phyloP scores from a whole-genome alignment of 2,888 invertebrate genomes.

The Orgyia antiqua region DNA sequence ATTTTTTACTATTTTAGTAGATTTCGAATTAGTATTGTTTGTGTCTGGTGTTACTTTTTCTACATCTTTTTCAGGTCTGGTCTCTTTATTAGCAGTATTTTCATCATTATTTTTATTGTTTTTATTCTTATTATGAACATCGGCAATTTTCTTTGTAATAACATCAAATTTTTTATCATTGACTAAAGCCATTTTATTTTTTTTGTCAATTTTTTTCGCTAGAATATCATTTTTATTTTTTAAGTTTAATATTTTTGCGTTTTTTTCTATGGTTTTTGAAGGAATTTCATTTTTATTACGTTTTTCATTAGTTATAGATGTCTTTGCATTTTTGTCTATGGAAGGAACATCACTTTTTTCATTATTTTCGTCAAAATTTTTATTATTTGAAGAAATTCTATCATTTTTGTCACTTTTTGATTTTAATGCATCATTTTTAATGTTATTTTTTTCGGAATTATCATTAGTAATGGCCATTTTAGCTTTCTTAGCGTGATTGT shows the following conservation, averaged over 20 bases:
- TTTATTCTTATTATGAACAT: conserved; percentile 4
- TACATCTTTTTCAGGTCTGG: too few relatives aligned
- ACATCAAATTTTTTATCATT: conserved; percentile 5
- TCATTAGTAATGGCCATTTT: not conserved
- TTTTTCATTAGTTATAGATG: too few relatives aligned
- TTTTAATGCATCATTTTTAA: not conserved
- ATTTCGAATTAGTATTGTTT: not conserved
- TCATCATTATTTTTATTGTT: conserved; percentile 1
- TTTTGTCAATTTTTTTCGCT: conserved; percentile 3
- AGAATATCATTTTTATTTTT: conserved; percentile 1
- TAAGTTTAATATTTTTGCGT: too few relatives aligned
- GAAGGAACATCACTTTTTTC: too few relatives aligned
- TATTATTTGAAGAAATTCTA: too few relatives aligned
- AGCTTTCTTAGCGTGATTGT: conserved; percentile 1
- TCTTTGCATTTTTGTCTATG: too few relatives aligned
- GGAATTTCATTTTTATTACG: too few relatives aligned
- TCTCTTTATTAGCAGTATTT: not conserved
- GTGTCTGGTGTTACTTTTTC: not conserved
- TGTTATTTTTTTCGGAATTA: not conserved
- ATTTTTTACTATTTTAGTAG: not conserved
- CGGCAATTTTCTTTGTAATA: conserved; percentile 3
- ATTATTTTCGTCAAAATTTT: too few relatives aligned
- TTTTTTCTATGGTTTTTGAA: too few relatives aligned
- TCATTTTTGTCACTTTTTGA: too few relatives aligned
- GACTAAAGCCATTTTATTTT: conserved; percentile 6